These are phyloP conservation scores for Cydia pomonella DNA, from an alignment of 1,140 invertebrate species.

Conservation along the genomic window DNA sequence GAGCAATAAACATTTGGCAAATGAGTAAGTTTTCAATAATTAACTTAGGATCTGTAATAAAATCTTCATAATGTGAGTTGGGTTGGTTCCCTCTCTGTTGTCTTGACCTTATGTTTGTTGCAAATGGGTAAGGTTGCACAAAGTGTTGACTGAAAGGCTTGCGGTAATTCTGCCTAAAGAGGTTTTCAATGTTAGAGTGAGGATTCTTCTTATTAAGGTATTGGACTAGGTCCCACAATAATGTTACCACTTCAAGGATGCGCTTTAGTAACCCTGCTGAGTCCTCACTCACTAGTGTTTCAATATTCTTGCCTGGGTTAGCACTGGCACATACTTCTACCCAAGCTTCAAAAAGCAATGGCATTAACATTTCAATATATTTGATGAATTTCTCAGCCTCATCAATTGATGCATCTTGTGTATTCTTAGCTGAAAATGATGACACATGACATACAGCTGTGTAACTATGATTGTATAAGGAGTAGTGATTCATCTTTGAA, in stretches of 20 bases:
- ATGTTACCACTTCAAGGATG: constrained; percentile 80
- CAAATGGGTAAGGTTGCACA: constrained; percentile 81
- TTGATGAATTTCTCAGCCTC: constrained; percentile 74
- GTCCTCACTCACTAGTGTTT: constrained; percentile 80
- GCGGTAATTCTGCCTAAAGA: constrained; percentile 80
- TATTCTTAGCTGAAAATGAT: constrained; percentile 62
- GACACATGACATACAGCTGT: constrained; percentile 56
- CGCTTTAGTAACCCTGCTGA: constrained; percentile 81
- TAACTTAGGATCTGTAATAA: constrained; percentile 75
- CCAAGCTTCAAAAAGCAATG: constrained; percentile 88
- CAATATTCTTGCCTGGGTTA: constrained; percentile 55
- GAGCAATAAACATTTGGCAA: constrained; percentile 76
- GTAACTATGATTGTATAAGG: constrained; percentile 58
- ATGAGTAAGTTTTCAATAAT: constrained; percentile 79
- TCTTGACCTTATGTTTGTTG: constrained; percentile 59
- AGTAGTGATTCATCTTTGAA: constrained; percentile 53
- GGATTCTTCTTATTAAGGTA: constrained; percentile 56
- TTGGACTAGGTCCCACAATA: constrained; percentile 80
- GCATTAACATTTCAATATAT: constrained; percentile 84
- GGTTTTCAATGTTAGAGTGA: constrained; percentile 61
- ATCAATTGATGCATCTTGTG: constrained; percentile 57
- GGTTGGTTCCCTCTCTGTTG: constrained; percentile 43
- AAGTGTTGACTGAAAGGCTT: constrained; percentile 77
- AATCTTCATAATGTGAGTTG: constrained; percentile 50
- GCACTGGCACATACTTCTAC: constrained; percentile 83